These are phyloP conservation scores for Archips crataeganus DNA, from an alignment of 2,888 invertebrate species.

Conservation along the genomic window DNA sequence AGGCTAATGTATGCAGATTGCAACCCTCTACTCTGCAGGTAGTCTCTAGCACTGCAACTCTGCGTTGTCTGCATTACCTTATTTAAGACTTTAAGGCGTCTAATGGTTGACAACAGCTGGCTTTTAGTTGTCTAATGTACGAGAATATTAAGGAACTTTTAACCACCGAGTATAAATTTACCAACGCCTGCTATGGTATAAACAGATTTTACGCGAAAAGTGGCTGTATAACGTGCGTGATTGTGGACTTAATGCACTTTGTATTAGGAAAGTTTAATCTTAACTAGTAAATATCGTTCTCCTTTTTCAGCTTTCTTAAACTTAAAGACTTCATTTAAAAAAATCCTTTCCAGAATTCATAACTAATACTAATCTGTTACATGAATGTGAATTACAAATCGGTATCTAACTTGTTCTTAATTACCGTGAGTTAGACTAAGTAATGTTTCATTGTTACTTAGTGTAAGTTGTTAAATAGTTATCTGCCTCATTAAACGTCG, in stretches of 20 bases:
- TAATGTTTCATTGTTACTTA: constrained; percentile 12
- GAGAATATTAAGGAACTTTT: constrained; percentile 51
- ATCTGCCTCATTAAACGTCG: constrained; percentile 30
- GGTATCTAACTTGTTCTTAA: background rate
- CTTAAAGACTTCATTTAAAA: no score
- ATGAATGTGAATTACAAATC: background rate
- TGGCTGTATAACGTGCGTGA: constrained; percentile 9
- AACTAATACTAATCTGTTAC: no score
- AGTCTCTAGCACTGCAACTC: constrained; percentile 38
- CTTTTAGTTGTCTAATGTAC: constrained; percentile 69
- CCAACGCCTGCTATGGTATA: constrained; percentile 20
- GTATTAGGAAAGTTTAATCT: background rate
- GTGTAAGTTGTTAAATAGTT: constrained; percentile 33
- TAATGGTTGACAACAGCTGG: constrained; percentile 45
- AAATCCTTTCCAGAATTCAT: no score
- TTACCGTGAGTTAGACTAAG: background rate
- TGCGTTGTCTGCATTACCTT: constrained; percentile 60
- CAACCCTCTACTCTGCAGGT: constrained; percentile 55
- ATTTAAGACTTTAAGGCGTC: constrained; percentile 51
- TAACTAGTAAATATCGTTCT: background rate
- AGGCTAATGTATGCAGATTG: constrained; percentile 85
- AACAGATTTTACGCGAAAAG: constrained; percentile 30
- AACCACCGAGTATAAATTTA: constrained; percentile 41
- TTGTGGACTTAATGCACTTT: background rate
- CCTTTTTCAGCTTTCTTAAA: background rate